phyloP scores from a whole-genome alignment of 2,797 vertebrate species.

The Basileuterus tristriatus region DNA sequence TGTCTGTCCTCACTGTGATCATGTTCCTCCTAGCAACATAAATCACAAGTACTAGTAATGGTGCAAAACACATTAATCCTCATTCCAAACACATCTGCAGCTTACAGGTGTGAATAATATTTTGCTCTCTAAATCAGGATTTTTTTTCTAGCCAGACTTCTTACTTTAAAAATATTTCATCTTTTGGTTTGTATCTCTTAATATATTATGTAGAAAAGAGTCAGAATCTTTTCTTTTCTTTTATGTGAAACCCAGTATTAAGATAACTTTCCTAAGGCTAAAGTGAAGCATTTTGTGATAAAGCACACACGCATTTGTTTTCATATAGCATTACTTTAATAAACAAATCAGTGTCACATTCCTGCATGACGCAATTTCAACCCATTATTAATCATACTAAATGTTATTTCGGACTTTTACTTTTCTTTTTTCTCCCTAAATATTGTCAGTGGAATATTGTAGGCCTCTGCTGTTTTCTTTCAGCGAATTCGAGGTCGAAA shows the following conservation, averaged over 20 bases:
- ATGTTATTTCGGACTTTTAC: conserved; percentile 63
- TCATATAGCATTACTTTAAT: conserved; percentile 54
- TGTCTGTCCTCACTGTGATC: neutral
- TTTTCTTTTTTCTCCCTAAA: conserved; percentile 17
- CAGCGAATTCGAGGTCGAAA: conserved; percentile 83
- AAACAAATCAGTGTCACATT: conserved; percentile 74
- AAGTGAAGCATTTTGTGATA: conserved; percentile 38
- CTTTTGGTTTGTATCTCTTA: neutral
- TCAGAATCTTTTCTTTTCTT: neutral
- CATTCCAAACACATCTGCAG: conserved; percentile 21
- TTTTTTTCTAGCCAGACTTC: neutral
- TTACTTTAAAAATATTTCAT: neutral
- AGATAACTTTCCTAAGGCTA: conserved; percentile 2
- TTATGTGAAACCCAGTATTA: conserved; percentile 1
- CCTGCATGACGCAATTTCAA: conserved; percentile 71
- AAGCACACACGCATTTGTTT: conserved; percentile 34
- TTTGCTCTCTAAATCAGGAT: neutral
- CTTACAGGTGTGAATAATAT: conserved; percentile 36
- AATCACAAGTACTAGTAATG: neutral
- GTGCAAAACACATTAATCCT: neutral
- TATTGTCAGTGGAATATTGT: conserved; percentile 76
- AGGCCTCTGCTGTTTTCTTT: conserved; percentile 80
- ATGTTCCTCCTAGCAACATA: conserved; percentile 8
- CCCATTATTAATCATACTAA: conserved; percentile 76
- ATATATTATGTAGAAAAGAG: neutral